Evolutionary conservation across 2,113 vertebrate genomes (phyloP).

Genomic region (Alethe castanea): DNA sequence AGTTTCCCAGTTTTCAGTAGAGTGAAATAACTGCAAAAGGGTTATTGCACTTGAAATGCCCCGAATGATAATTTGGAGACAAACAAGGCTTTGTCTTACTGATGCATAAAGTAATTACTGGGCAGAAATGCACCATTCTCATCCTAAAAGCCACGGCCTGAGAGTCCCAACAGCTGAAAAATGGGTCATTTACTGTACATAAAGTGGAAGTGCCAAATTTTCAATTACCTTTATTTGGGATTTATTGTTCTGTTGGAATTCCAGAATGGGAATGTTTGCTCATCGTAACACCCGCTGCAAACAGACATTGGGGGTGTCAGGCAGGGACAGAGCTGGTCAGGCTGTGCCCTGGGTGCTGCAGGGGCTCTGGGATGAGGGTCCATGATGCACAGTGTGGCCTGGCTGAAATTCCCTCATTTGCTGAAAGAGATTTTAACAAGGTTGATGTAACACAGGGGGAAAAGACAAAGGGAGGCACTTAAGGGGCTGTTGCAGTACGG

Average conservation of each 20-base stretch:
- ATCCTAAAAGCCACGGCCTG: background rate
- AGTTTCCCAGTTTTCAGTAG: background rate
- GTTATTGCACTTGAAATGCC: constrained; percentile 30
- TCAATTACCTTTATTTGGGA: background rate
- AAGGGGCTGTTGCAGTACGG: background rate
- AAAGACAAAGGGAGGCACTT: constrained; percentile 10
- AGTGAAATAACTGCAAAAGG: background rate
- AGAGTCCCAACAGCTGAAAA: constrained; percentile 50
- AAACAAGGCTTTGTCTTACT: constrained; percentile 48
- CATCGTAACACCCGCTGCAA: background rate
- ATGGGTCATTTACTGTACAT: constrained; percentile 14
- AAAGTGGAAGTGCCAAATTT: constrained; percentile 18
- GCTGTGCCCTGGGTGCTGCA: background rate
- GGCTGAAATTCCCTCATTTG: constrained; percentile 14
- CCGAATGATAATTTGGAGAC: constrained; percentile 37
- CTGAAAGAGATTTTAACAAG: constrained; percentile 53
- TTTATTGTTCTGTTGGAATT: constrained; percentile 20
- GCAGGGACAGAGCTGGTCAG: background rate
- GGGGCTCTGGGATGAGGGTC: background rate
- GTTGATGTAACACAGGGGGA: background rate
- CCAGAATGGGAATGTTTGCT: constrained; percentile 31
- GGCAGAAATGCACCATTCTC: constrained; percentile 44
- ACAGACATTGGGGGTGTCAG: background rate
- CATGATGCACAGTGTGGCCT: background rate
- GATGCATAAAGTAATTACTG: constrained; percentile 53